Evolutionary conservation across 2,888 invertebrate species (phyloP).

Genomic region (Arge pagana): DNA sequence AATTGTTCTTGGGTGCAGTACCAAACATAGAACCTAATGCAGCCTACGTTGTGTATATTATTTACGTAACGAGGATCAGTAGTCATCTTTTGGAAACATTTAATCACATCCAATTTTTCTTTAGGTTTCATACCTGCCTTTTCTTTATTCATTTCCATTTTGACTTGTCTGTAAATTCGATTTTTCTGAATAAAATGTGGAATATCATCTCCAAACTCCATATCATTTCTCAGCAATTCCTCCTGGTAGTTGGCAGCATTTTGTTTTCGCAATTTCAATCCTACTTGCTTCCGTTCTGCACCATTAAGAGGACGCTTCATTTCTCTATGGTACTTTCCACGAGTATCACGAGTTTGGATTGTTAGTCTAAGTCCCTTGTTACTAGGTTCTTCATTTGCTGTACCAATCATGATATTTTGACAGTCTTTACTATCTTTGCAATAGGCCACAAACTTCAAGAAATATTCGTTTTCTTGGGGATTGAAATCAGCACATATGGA

Average conservation of each 20-base stretch:
- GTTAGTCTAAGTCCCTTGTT: too few relatives aligned
- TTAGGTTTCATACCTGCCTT: conserved; percentile 11
- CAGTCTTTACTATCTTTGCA: too few relatives aligned
- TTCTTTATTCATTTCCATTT: conserved; percentile 21
- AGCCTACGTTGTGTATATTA: conserved; percentile 19
- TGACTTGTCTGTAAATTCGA: conserved; percentile 22
- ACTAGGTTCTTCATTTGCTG: too few relatives aligned
- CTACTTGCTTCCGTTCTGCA: conserved; percentile 18
- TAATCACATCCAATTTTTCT: conserved; percentile 19
- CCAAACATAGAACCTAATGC: conserved; percentile 24
- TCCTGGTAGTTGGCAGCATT: conserved; percentile 20
- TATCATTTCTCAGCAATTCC: conserved; percentile 13
- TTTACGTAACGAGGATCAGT: conserved; percentile 15
- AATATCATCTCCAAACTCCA: conserved; percentile 22
- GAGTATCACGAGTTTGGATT: too few relatives aligned
- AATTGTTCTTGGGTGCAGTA: conserved; percentile 25
- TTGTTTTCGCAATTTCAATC: conserved; percentile 11
- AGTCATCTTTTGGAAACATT: conserved; percentile 20
- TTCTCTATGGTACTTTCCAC: conserved; percentile 19
- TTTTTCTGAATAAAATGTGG: conserved; percentile 20
- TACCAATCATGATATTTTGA: too few relatives aligned
- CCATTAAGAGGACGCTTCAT: conserved; percentile 25
- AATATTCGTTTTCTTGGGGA: too few relatives aligned
- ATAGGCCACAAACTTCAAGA: too few relatives aligned
- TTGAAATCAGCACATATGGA: too few relatives aligned